Conservation (phyloP, 2,113 vertebrate species). For the Gymnocephalus cernua region DNA sequence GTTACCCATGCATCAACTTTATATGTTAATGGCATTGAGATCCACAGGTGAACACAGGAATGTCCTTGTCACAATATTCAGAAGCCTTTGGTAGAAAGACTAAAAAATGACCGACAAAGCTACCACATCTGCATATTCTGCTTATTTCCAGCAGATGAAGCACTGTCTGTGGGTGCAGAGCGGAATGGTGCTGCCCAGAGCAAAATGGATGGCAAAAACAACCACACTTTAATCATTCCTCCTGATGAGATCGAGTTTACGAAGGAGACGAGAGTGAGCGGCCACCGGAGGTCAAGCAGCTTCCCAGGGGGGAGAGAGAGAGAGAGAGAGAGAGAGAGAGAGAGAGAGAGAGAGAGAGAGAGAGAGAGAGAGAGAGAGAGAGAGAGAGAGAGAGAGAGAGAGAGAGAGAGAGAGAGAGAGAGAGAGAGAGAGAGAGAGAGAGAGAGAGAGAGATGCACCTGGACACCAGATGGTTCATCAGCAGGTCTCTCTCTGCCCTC, state of each 20-base stretch:
- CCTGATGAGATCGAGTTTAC: slow-evolving; percentile 27
- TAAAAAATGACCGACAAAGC: neutral
- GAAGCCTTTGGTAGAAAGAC: neutral
- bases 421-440: neutral
- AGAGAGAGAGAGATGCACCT: slow-evolving; percentile 56
- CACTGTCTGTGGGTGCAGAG: neutral
- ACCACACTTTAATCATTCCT: slow-evolving; percentile 29
- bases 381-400: slow-evolving; percentile 11
- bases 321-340: neutral
- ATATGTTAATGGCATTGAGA: neutral
- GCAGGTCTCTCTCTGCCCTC: slow-evolving; percentile 74
- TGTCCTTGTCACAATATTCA: neutral
- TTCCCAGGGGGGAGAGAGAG: slow-evolving; percentile 13
- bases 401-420: neutral
- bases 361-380: too few relatives aligned
- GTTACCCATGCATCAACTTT: neutral
- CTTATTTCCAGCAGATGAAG: neutral
- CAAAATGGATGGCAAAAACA: slow-evolving; percentile 32
- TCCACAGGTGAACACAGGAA: neutral
- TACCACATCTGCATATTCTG: slow-evolving; percentile 6
- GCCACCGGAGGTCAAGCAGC: slow-evolving; percentile 41
- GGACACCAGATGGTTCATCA: slow-evolving; percentile 79
- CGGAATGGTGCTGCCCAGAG: slow-evolving; percentile 4
- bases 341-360: too few relatives aligned
- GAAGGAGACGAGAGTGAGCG: slow-evolving; percentile 17